phyloP scores from a whole-genome alignment of 2,888 invertebrate genomes.

The Synergus laeviventris region DNA sequence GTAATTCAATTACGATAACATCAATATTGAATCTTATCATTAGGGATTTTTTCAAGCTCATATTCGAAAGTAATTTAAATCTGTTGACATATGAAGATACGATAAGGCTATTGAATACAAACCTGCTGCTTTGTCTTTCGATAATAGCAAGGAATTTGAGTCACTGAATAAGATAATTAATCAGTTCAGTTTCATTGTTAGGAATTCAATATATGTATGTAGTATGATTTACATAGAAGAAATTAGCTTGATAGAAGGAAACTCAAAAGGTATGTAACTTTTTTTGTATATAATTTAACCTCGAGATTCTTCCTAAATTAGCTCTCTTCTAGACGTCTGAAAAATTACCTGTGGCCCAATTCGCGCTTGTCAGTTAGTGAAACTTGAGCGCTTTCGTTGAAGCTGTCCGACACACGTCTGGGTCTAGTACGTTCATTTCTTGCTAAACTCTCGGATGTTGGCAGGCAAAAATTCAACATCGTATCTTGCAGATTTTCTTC shows the following conservation, averaged over 20 bases:
- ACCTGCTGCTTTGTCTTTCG: neutral
- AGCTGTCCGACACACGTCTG: constrained; percentile 67
- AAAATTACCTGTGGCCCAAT: constrained; percentile 72
- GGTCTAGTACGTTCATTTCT: constrained; percentile 65
- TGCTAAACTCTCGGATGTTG: constrained; percentile 52
- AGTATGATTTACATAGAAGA: neutral
- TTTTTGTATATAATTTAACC: neutral
- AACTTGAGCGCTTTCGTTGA: constrained; percentile 64
- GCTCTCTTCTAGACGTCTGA: constrained; percentile 4
- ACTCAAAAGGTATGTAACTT: neutral
- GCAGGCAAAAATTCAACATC: constrained; percentile 55
- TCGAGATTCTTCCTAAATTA: constrained; percentile 11
- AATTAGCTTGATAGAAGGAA: neutral
- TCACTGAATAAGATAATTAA: neutral
- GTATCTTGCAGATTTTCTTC: constrained; percentile 55
- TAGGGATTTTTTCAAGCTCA: neutral
- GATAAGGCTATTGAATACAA: neutral
- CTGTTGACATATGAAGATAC: neutral
- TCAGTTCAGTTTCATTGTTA: neutral
- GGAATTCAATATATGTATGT: neutral
- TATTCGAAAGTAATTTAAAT: constrained; percentile 16
- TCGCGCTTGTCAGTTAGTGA: constrained; percentile 70
- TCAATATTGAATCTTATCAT: neutral
- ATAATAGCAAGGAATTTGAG: neutral
- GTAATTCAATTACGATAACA: neutral